A percentile compares a stretch with the other conserved stretches of the same genome.
Evolutionary conservation across 2,113 vertebrate species (phyloP).

Genomic region (Neogale vison): DNA sequence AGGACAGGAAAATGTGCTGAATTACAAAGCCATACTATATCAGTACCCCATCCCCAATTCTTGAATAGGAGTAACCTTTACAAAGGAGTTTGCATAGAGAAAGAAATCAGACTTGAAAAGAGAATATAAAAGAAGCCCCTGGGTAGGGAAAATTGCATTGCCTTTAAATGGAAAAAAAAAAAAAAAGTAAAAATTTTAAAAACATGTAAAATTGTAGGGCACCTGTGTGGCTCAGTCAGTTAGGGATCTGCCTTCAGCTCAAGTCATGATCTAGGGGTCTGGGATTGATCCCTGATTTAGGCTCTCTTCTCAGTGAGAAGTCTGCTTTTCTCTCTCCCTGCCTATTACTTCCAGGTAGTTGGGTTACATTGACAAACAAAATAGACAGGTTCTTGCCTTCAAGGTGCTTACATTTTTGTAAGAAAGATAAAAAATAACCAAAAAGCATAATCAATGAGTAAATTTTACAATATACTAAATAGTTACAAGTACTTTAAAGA

Average conservation of each 20-base stretch:
- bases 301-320: no score
- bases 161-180: background rate
- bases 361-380: background rate
- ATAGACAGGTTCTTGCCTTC: background rate
- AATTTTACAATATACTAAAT: background rate
- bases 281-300: no score
- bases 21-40: background rate
- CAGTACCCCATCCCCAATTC: background rate
- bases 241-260: no score
- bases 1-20: background rate
- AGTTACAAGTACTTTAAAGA: background rate
- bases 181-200: background rate
- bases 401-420: background rate
- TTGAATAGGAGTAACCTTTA: background rate
- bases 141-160: constrained; percentile 25
- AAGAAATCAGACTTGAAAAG: constrained; percentile 9
- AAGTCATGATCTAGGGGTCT: no score
- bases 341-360: background rate
- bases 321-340: background rate
- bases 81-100: background rate
- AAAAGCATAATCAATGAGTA: background rate
- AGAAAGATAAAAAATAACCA: background rate
- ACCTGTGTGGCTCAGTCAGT: background rate
- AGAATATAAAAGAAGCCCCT: background rate
- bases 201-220: background rate